These are phyloP conservation scores for Zootermopsis nevadensis DNA, from an alignment of 2,888 invertebrate genomes.

Conservation along the genomic window DNA sequence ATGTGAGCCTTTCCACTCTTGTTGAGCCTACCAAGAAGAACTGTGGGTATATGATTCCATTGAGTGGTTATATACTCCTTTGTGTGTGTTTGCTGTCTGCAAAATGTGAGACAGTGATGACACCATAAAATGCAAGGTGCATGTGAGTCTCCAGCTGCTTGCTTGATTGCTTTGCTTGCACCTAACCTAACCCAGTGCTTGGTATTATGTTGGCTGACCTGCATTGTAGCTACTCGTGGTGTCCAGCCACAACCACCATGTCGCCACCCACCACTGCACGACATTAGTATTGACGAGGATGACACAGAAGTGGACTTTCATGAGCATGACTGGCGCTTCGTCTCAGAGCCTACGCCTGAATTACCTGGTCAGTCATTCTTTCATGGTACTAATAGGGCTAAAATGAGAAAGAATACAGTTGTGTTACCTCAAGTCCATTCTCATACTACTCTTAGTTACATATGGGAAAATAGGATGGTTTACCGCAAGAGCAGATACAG, in stretches of 20 bases:
- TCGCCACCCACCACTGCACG: constrained; percentile 65
- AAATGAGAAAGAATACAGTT: too few relatives aligned
- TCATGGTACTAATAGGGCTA: too few relatives aligned
- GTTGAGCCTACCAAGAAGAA: too few relatives aligned
- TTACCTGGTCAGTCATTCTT: constrained; percentile 31
- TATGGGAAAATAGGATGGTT: too few relatives aligned
- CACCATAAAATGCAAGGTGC: background rate
- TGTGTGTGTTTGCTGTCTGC: background rate
- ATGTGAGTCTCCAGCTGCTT: background rate
- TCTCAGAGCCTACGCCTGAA: constrained; percentile 57
- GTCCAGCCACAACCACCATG: constrained; percentile 52
- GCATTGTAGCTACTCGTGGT: constrained; percentile 19
- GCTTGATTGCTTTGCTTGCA: constrained; percentile 34
- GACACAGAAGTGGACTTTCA: constrained; percentile 67
- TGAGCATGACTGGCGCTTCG: constrained; percentile 69
- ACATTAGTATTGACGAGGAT: constrained; percentile 68
- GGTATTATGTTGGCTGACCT: constrained; percentile 22
- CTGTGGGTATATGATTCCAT: too few relatives aligned
- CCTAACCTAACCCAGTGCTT: constrained; percentile 14
- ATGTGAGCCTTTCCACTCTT: too few relatives aligned
- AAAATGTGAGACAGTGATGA: background rate
- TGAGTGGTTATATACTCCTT: background rate
- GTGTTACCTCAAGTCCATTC: too few relatives aligned
- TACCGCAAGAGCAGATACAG: too few relatives aligned
- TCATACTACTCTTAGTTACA: too few relatives aligned